Evolutionary conservation across 2,888 invertebrate species (phyloP).

Genomic region (Cosmia trapezina): DNA sequence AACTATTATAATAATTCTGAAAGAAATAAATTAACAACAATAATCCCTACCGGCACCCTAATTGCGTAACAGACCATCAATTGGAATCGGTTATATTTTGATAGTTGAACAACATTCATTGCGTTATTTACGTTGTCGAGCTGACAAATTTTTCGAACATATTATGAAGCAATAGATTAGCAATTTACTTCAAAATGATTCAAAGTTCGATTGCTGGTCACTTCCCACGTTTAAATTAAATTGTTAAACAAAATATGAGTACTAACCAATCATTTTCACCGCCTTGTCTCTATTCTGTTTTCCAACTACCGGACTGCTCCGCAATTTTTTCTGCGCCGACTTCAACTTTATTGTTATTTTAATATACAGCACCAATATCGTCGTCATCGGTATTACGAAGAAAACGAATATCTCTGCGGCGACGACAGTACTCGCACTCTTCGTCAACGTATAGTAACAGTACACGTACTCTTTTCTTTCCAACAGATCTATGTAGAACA

Average conservation of each 20-base stretch:
- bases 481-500: slow-evolving; percentile 80
- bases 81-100: no score
- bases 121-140: no score
- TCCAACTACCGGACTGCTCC: slow-evolving; percentile 85
- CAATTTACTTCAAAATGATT: no score
- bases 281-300: slow-evolving; percentile 90
- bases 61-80: no score
- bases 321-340: slow-evolving; percentile 89
- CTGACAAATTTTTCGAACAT: no score
- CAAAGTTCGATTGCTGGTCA: no score
- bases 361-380: slow-evolving; percentile 95
- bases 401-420: slow-evolving; percentile 93
- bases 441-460: slow-evolving; percentile 79
- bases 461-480: slow-evolving; percentile 81
- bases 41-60: no score
- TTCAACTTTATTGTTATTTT: slow-evolving; percentile 93
- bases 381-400: slow-evolving; percentile 95
- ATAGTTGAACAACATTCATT: no score
- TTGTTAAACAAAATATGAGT: background rate
- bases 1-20: no score
- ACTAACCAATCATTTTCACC: slow-evolving; percentile 95
- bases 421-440: slow-evolving; percentile 79
- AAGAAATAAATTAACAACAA: background rate
- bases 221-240: background rate
- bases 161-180: no score